These are phyloP conservation scores for Trachemys scripta DNA, from an alignment of 2,113 vertebrate genomes.

Conservation along the genomic window DNA sequence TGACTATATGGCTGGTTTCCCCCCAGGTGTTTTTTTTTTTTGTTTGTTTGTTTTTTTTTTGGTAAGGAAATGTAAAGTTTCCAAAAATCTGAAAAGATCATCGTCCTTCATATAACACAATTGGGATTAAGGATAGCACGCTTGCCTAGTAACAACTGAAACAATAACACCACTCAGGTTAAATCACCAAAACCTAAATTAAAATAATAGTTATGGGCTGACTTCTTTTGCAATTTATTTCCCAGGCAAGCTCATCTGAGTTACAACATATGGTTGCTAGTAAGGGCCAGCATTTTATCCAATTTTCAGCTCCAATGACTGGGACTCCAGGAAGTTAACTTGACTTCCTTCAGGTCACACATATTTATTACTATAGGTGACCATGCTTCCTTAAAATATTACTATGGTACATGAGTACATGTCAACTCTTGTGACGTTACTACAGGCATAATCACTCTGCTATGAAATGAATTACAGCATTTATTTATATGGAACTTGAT, in stretches of 20 bases:
- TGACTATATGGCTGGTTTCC: not conserved
- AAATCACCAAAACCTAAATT: not conserved
- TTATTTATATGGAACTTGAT: not conserved
- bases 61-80: slow-evolving; percentile 66
- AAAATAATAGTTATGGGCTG: not conserved
- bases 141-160: slow-evolving; percentile 36
- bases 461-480: not conserved
- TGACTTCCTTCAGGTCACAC: not conserved
- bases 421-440: not conserved
- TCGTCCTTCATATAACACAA: slow-evolving; percentile 35
- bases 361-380: not conserved
- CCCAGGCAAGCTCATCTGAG: not conserved
- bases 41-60: not conserved
- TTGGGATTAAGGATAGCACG: slow-evolving; percentile 21
- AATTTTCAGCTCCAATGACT: slow-evolving; percentile 30
- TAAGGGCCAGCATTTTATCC: not conserved
- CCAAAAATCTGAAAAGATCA: slow-evolving; percentile 49
- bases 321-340: not conserved
- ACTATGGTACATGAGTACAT: not conserved
- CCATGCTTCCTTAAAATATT: not conserved
- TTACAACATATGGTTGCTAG: not conserved
- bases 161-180: not conserved
- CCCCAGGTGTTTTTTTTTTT: not conserved
- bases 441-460: not conserved
- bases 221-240: not conserved